Percentiles rank a stretch among this genome's conserved stretches.
Conservation (phyloP, 30 jellyfish, hydroid and myxozoan species). For the Mastigias papua region DNA sequence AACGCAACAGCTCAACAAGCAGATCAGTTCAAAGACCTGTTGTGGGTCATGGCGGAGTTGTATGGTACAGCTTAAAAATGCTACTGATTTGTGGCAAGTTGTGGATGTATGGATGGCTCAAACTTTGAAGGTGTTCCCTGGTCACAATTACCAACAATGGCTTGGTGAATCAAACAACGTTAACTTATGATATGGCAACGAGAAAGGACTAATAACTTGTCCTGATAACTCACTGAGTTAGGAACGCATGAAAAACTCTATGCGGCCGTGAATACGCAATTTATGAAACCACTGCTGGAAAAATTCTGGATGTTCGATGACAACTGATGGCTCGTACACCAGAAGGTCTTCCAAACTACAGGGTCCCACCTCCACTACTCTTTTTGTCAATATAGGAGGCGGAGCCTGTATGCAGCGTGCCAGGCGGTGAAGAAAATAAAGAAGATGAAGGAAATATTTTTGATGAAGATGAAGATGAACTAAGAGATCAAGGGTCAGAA, state of each 20-base stretch:
- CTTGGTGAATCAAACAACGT: slow-evolving; percentile 25
- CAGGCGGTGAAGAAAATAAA: too few relatives aligned
- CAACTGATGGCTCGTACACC: slow-evolving; percentile 43
- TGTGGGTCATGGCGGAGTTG: slow-evolving; percentile 38
- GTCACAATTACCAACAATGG: slow-evolving; percentile 71
- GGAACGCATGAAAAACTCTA: slow-evolving; percentile 46
- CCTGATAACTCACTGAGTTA: slow-evolving; percentile 44
- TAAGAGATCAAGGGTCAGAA: too few relatives aligned
- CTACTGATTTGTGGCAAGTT: too few relatives aligned
- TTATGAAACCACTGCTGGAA: slow-evolving; percentile 61
- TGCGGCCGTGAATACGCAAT: slow-evolving; percentile 47
- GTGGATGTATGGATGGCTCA: too few relatives aligned
- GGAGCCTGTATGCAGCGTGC: too few relatives aligned
- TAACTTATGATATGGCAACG: slow-evolving; percentile 71
- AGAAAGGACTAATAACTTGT: slow-evolving; percentile 39
- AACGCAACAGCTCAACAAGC: slow-evolving; percentile 75
- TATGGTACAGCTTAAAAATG: slow-evolving; percentile 66
- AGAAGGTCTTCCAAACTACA: slow-evolving; percentile 50
- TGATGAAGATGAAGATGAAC: too few relatives aligned
- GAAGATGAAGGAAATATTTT: too few relatives aligned
- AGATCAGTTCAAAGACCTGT: slow-evolving; percentile 68
- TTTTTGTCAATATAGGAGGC: slow-evolving; percentile 15
- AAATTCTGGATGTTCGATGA: slow-evolving; percentile 46
- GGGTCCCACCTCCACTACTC: slow-evolving; percentile 55
- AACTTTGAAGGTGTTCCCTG: neutral